A percentile compares a stretch with the other conserved stretches of the same genome.
Evolutionary conservation across 2,797 vertebrate genomes (phyloP).

Genomic region (Sphenodon punctatus): DNA sequence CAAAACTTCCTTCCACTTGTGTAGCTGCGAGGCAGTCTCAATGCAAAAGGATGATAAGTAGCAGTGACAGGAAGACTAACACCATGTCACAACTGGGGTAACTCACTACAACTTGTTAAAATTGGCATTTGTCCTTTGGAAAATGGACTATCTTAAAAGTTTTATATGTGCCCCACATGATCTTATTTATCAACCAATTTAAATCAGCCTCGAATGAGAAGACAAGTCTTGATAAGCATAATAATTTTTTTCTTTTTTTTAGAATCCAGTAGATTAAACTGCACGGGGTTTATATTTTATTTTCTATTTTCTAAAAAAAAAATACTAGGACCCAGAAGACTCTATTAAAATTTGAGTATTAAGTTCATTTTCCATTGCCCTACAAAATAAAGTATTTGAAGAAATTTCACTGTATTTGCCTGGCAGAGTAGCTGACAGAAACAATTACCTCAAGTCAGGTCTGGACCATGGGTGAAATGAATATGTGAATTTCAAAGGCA

Average conservation of each 20-base stretch:
- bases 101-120: slow-evolving; percentile 32
- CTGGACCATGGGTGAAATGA: no score
- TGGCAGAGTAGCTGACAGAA: no score
- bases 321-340: fast-evolving
- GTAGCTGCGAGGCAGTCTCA: slow-evolving; percentile 11
- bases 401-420: no score
- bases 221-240: neutral
- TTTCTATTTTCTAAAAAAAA: no score
- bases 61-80: slow-evolving; percentile 36
- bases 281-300: fast-evolving
- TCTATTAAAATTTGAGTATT: neutral
- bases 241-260: fast-evolving
- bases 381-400: no score
- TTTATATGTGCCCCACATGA: neutral
- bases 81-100: slow-evolving; percentile 38
- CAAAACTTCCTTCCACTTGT: slow-evolving; percentile 13
- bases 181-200: neutral
- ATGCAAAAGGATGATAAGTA: slow-evolving; percentile 24
- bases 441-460: no score
- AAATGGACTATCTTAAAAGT: neutral
- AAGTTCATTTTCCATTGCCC: no score
- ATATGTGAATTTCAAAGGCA: no score
- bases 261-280: neutral
- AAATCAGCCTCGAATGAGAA: neutral
- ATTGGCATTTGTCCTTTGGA: slow-evolving; percentile 28